A percentile compares a stretch with the other conserved stretches of the same genome.
Conservation (phyloP, 2,113 vertebrate species). For the Pedetes capensis region DNA sequence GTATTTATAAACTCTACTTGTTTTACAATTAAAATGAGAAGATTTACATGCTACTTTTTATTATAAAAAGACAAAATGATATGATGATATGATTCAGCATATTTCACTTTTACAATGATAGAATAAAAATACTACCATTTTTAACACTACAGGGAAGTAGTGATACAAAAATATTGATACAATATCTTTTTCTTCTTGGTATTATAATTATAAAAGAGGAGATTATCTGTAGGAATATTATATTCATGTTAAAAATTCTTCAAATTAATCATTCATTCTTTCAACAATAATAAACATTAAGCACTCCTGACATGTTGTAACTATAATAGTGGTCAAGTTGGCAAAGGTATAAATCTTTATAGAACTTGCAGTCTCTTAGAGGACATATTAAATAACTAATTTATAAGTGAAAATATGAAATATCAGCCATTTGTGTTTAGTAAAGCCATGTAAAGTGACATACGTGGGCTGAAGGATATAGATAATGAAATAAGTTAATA, state of each 20-base stretch:
- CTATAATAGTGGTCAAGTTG: background rate
- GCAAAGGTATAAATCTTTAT: background rate
- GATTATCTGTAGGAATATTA: background rate
- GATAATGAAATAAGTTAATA: background rate
- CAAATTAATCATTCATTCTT: background rate
- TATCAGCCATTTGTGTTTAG: background rate
- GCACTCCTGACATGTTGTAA: no score
- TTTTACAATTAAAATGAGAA: background rate
- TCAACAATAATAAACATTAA: background rate
- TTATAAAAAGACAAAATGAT: background rate
- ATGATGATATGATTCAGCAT: background rate
- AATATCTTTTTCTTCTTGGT: background rate
- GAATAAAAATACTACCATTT: background rate
- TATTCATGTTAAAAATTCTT: background rate
- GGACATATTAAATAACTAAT: background rate
- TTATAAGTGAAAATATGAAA: background rate
- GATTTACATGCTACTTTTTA: conserved; percentile 23
- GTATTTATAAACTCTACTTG: background rate
- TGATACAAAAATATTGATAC: background rate
- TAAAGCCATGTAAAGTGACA: background rate
- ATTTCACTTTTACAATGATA: background rate
- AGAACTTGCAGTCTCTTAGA: background rate
- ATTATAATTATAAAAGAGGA: background rate
- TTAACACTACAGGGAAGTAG: background rate
- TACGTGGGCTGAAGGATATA: background rate